phyloP scores from a whole-genome alignment of 2,888 invertebrate species.

The Agrotis segetum region DNA sequence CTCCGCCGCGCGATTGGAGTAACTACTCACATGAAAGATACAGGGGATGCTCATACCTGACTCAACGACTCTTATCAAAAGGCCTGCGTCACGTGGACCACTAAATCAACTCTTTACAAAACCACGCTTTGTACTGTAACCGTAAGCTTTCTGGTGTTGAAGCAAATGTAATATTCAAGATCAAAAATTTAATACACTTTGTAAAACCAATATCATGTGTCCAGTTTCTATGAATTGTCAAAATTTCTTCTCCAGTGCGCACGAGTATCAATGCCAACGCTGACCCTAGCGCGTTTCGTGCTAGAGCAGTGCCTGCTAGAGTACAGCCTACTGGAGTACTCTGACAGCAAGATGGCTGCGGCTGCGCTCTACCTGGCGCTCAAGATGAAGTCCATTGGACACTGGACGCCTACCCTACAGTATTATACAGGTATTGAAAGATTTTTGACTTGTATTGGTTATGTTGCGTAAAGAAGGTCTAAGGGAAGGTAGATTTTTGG shows the following conservation, averaged over 20 bases:
- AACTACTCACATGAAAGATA: not conserved
- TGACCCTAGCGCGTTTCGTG: conserved; percentile 98
- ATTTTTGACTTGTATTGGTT: not conserved
- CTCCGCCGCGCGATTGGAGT: not conserved
- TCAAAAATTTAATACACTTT: not conserved
- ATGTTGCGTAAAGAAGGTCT: too few species aligned
- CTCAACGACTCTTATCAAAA: fast-evolving
- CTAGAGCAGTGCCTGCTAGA: conserved; percentile 98
- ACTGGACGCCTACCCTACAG: conserved; percentile 94
- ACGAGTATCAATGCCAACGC: conserved; percentile 96
- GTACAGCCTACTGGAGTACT: conserved; percentile 94
- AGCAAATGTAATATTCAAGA: not conserved
- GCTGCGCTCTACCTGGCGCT: conserved; percentile 97
- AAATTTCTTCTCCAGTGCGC: conserved; percentile 92
- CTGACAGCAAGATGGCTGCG: conserved; percentile 97
- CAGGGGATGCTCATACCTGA: not conserved
- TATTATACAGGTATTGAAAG: conserved; percentile 93
- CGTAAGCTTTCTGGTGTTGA: not conserved
- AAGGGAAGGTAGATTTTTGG: too few species aligned
- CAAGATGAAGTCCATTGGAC: conserved; percentile 94
- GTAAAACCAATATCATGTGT: not conserved
- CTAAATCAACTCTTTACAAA: not conserved
- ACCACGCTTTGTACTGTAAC: not conserved
- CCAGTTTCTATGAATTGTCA: not conserved
- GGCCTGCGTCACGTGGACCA: not conserved